Evolutionary conservation across 1,140 invertebrate species (phyloP).

Genomic region (Drosophila ogumai): DNA sequence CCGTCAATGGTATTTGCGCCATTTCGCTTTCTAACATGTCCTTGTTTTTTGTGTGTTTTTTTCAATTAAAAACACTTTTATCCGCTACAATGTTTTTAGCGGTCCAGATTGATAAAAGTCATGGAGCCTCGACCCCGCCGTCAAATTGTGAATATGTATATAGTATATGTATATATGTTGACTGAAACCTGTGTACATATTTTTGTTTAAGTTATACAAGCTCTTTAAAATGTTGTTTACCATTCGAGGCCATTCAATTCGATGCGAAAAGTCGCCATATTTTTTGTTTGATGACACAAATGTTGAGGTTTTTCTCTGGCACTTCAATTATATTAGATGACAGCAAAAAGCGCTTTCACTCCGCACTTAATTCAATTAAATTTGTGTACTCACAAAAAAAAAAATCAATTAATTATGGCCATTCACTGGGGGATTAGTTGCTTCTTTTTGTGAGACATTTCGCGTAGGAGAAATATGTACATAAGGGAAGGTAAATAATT

Average conservation of each 20-base stretch:
- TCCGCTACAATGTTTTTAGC: not conserved
- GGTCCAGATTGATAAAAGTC: constrained; percentile 1
- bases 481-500: constrained; percentile 28
- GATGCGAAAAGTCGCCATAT: constrained; percentile 3
- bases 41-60: not conserved
- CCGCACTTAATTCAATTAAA: constrained; percentile 23
- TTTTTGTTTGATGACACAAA: constrained; percentile 18
- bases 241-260: constrained; percentile 30
- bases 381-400: not conserved
- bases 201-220: not conserved
- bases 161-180: not conserved
- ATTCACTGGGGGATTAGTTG: constrained; percentile 15
- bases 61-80: constrained; percentile 1
- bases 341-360: not conserved
- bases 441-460: constrained; percentile 12
- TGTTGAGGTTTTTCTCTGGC: constrained; percentile 6
- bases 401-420: constrained; percentile 17
- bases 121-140: not conserved
- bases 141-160: not conserved
- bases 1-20: not conserved
- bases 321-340: constrained; percentile 16
- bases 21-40: not conserved
- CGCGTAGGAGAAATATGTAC: not conserved
- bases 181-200: not conserved
- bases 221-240: constrained; percentile 7